A percentile compares a stretch with the other conserved stretches of the same genome.
Conservation (phyloP, 2,888 invertebrate species). For the Mechanitis messenoides region DNA sequence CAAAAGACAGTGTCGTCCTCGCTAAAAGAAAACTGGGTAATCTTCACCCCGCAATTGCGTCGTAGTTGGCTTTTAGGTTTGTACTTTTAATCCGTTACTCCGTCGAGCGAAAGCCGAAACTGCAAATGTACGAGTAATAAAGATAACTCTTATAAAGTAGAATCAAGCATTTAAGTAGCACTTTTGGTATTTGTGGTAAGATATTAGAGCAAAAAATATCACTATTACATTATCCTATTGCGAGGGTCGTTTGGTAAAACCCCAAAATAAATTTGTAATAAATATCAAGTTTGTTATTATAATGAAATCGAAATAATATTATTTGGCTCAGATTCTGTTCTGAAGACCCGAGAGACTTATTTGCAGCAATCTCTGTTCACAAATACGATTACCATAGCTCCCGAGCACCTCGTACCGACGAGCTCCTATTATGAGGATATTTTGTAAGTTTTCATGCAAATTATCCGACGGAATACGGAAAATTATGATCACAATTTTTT, state of each 20-base stretch:
- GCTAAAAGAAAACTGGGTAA: slow-evolving; percentile 29
- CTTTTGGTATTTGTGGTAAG: slow-evolving; percentile 11
- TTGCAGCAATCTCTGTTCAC: slow-evolving; percentile 52
- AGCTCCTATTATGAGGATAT: slow-evolving; percentile 12
- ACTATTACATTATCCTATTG: neutral
- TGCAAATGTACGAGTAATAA: slow-evolving; percentile 51
- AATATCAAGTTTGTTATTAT: neutral
- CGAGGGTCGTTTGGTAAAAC: too few species aligned
- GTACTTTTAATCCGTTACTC: slow-evolving; percentile 32
- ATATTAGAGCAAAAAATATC: too few species aligned
- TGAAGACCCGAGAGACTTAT: slow-evolving; percentile 44
- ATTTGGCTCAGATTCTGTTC: slow-evolving; percentile 20
- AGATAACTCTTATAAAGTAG: slow-evolving; percentile 58
- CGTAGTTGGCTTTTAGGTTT: slow-evolving; percentile 34
- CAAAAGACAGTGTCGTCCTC: slow-evolving; percentile 25
- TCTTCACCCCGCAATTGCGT: slow-evolving; percentile 33
- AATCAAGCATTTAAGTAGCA: slow-evolving; percentile 37
- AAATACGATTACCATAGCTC: slow-evolving; percentile 47
- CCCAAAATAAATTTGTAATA: too few species aligned
- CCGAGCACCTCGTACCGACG: slow-evolving; percentile 17
- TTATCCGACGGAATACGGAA: neutral
- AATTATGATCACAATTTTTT: slow-evolving; percentile 5
- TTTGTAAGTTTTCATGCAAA: slow-evolving; percentile 14
- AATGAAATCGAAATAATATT: neutral
- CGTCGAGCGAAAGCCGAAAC: slow-evolving; percentile 24